Evolutionary conservation across 2,113 vertebrate genomes (phyloP), one percentile per base, ranked within the genome.

Genomic region (Hippolais icterina): DNA sequence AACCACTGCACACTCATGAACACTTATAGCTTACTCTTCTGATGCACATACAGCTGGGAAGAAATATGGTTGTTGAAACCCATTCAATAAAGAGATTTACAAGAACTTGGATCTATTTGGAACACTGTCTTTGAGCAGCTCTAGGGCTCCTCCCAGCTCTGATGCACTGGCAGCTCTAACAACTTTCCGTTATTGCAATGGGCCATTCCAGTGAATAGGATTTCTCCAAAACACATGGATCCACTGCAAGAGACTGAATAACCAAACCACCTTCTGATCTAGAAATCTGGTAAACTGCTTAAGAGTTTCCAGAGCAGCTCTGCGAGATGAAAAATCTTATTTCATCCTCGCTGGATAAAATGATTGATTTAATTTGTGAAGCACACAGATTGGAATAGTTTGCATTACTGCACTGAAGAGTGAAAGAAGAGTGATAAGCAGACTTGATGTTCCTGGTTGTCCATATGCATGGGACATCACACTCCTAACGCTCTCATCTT

Each of bases 161-260:
- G 31, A 59, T 56, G 15, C 9, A 44, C 3, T 19, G 22, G 47
- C 23, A 83, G 46, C 41, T 86, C 35, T 11, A 78, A 59, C 6
- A 65, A 49, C 7, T 61, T 80, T 15, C 33, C 3, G 0, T 37
- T 31, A 13, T 28, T 78, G 81, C 37, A 79, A 21, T 14, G 35
- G n/a, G 15, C 15, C 20, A 53, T 0, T 10, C 22, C 42, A 71
- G 11, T 54, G 56, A 88, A 70, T 0, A 9, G 5, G 37, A 75
- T 87, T 82, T 54, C 75, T 90, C 23, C 47, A 71, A 84, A 84
- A 87, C 20, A 57, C 14, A 22, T 0, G 1, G 25, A 74, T 37
- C 64, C 25, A 79, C 8, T 82, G 25, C 39, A 79, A 59, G 61
- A 79, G 33, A 71, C 27, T 12, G 21, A 64, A 60, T 49, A 82